Percentiles rank a stretch among this genome's conserved stretches.
phyloP scores from a whole-genome alignment of 2,797 vertebrate genomes.

The Pipistrellus pygmaeus region DNA sequence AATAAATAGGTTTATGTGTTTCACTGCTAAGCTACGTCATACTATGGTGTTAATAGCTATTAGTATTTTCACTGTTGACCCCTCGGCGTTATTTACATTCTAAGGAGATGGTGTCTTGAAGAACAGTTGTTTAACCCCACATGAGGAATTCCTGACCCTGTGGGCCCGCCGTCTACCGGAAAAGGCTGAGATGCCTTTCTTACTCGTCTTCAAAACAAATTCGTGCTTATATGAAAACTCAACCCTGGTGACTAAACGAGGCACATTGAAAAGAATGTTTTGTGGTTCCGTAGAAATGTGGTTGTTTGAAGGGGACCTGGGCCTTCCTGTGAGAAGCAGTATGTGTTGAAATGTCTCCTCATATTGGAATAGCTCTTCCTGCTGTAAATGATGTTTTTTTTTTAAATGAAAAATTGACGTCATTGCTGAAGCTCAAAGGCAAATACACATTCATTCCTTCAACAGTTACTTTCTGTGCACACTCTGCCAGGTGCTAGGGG shows the following conservation, averaged over 20 bases:
- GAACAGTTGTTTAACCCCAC: not conserved
- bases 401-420: not conserved
- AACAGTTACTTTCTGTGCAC: not conserved
- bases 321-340: not conserved
- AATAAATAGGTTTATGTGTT: not conserved
- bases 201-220: not conserved
- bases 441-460: not conserved
- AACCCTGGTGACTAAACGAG: not conserved
- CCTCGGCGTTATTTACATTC: not conserved
- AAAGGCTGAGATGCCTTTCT: not conserved
- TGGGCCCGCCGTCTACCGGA: not conserved
- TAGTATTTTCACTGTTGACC: not conserved
- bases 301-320: not conserved
- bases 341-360: not conserved
- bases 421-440: not conserved
- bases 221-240: not conserved
- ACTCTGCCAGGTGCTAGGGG: not conserved
- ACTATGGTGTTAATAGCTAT: not conserved
- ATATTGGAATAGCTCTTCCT: not conserved
- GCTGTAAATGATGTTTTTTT: not conserved
- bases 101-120: not conserved
- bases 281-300: not conserved
- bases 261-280: not conserved
- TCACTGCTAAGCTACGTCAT: not conserved
- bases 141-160: not conserved